Conservation (phyloP, 2,888 invertebrate species). For the Pseudococcus longispinus region DNA sequence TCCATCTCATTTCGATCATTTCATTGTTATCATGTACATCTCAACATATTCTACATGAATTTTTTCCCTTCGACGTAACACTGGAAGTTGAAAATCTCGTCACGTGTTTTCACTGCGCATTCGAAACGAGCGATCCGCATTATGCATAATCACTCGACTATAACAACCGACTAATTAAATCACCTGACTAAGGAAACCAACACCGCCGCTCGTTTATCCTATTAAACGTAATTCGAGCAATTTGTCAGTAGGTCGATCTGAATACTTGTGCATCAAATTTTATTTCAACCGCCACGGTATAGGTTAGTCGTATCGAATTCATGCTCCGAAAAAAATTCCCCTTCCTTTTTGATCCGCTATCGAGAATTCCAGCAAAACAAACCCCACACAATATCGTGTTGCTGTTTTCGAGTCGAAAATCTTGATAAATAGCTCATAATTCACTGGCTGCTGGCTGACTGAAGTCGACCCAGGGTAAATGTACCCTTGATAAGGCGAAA, state of each 20-base stretch:
- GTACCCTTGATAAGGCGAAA: not conserved
- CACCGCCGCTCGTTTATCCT: not conserved
- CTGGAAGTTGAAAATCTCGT: no score
- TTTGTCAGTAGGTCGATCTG: no score
- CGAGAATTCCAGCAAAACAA: not conserved
- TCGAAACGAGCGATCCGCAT: no score
- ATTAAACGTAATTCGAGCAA: no score
- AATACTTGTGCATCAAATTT: no score
- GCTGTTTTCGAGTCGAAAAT: not conserved
- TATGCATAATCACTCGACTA: not conserved
- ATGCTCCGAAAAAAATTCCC: not conserved
- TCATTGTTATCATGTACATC: no score
- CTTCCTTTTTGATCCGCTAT: not conserved
- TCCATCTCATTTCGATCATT: no score
- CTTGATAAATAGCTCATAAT: constrained; percentile 13
- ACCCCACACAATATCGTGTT: not conserved
- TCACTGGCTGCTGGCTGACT: not conserved
- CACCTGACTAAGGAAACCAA: not conserved
- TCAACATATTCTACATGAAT: no score
- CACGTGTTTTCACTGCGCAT: no score
- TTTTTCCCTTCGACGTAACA: no score
- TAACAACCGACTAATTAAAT: not conserved
- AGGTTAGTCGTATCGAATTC: not conserved
- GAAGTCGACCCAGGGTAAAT: not conserved
- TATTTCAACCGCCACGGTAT: no score